Evolutionary conservation across 2,113 vertebrate genomes (phyloP).

Genomic region (Carassius auratus): DNA sequence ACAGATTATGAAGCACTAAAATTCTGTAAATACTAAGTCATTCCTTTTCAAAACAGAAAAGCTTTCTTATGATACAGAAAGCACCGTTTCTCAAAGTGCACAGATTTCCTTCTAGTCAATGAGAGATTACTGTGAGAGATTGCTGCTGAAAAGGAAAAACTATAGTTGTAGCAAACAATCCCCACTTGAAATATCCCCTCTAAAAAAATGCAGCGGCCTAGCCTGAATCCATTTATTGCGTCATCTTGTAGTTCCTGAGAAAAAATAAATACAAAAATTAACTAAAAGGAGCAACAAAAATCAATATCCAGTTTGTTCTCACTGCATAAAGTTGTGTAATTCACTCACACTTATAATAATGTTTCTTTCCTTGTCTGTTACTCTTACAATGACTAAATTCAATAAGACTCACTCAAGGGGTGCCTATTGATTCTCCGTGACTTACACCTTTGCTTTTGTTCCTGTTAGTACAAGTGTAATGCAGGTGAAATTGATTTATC

Average conservation of each 20-base stretch:
- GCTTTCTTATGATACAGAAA: neutral
- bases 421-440: constrained; percentile 49
- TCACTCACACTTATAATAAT: constrained; percentile 43
- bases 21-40: neutral
- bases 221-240: constrained; percentile 4
- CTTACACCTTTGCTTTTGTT: constrained; percentile 43
- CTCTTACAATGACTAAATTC: constrained; percentile 12
- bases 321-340: constrained; percentile 30
- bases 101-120: constrained; percentile 15
- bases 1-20: neutral
- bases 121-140: too few relatives aligned
- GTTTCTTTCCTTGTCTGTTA: constrained; percentile 4
- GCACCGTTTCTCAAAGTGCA: neutral
- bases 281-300: neutral
- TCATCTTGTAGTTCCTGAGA: neutral
- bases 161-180: neutral
- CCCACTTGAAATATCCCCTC: constrained; percentile 1
- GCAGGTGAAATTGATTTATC: constrained; percentile 20
- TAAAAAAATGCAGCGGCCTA: neutral
- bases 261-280: constrained; percentile 32
- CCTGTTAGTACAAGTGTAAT: constrained; percentile 29
- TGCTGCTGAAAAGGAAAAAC: neutral
- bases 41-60: neutral
- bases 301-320: constrained; percentile 32
- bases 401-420: constrained; percentile 43